Conservation (phyloP, 1,140 invertebrate genomes). For the Homarus americanus region DNA sequence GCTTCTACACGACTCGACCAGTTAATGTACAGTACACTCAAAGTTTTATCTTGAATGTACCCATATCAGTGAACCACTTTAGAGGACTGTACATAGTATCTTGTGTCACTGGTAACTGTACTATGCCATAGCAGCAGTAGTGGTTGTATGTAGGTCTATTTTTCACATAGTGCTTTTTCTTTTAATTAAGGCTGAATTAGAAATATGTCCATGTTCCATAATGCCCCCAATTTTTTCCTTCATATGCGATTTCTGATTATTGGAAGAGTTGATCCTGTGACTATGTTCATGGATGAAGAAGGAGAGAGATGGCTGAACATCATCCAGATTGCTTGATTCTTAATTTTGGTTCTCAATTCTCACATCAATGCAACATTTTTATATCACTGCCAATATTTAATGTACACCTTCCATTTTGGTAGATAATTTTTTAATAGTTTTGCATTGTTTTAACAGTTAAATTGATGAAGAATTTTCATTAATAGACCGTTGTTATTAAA, state of each 20-base stretch:
- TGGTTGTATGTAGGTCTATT: slow-evolving; percentile 44
- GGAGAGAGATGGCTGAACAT: background rate
- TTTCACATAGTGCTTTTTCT: slow-evolving; percentile 47
- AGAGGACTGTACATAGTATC: slow-evolving; percentile 34
- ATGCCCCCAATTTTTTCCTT: slow-evolving; percentile 18
- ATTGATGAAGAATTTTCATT: background rate
- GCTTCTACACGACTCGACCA: background rate
- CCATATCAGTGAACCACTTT: slow-evolving; percentile 45
- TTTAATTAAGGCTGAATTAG: slow-evolving; percentile 23
- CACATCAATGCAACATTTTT: slow-evolving; percentile 6
- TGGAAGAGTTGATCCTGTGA: background rate
- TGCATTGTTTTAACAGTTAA: background rate
- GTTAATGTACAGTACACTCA: slow-evolving; percentile 41
- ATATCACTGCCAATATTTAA: slow-evolving; percentile 39
- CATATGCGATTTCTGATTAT: background rate
- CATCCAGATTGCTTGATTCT: background rate
- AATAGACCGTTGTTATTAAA: background rate
- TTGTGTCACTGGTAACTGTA: slow-evolving; percentile 18
- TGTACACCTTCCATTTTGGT: slow-evolving; percentile 9
- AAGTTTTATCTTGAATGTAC: slow-evolving; percentile 42
- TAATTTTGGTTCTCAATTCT: background rate
- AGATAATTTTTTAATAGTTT: background rate
- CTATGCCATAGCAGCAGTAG: slow-evolving; percentile 42
- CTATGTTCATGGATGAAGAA: background rate
- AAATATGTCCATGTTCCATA: slow-evolving; percentile 10